Evolutionary conservation across 1,140 invertebrate species (phyloP).

Genomic region (Nilaparvata lugens): DNA sequence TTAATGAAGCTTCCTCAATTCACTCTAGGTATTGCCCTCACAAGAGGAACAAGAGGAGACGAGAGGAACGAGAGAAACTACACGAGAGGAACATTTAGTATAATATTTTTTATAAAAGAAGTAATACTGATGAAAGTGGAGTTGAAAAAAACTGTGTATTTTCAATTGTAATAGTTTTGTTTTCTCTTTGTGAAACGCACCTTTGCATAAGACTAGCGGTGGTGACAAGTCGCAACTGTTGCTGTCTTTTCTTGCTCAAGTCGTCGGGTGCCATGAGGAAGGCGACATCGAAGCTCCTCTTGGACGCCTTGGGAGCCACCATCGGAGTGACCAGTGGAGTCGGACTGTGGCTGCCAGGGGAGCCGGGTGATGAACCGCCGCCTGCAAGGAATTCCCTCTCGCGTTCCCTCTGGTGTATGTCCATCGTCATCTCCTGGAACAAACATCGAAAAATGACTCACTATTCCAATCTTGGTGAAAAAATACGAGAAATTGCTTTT

Average conservation of each 20-base stretch:
- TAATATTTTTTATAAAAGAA: no score
- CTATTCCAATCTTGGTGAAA: no score
- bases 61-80: no score
- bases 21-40: no score
- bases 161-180: no score
- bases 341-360: not conserved
- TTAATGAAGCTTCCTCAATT: no score
- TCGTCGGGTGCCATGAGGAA: conserved; percentile 80
- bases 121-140: no score
- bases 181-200: conserved; percentile 18
- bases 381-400: conserved; percentile 10
- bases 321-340: conserved; percentile 1
- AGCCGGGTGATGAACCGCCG: conserved; percentile 8
- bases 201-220: conserved; percentile 19
- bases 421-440: conserved; percentile 25
- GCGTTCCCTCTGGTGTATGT: conserved; percentile 22
- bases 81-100: no score
- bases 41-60: no score
- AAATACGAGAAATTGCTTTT: not conserved
- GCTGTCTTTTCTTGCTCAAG: conserved; percentile 47
- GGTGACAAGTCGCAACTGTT: conserved; percentile 21
- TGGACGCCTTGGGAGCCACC: conserved; percentile 14
- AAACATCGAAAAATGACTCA: no score
- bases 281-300: conserved; percentile 73
- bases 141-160: no score